Evolutionary conservation across 2,113 vertebrate species (phyloP).

Genomic region (Catharus bicknelli): DNA sequence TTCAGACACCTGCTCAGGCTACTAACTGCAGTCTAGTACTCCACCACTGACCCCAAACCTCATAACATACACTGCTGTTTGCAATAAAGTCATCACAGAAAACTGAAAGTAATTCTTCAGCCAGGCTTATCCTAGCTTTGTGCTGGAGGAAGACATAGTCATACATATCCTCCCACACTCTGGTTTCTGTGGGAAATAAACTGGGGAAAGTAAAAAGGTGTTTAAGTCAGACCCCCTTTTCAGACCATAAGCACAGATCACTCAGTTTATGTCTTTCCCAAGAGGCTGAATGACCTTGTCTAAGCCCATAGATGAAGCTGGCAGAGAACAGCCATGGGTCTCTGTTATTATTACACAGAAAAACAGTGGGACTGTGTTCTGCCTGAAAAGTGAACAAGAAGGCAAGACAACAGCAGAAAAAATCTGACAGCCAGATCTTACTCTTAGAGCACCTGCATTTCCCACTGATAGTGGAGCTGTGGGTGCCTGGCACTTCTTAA

Average conservation of each 20-base stretch:
- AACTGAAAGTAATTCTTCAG: background rate
- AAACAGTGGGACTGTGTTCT: background rate
- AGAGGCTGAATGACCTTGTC: background rate
- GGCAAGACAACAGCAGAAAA: background rate
- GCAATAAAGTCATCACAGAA: background rate
- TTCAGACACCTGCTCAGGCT: background rate
- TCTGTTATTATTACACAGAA: background rate
- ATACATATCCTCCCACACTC: background rate
- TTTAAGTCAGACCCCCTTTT: background rate
- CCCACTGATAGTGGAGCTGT: background rate
- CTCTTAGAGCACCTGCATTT: constrained; percentile 46
- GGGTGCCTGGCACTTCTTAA: constrained; percentile 35
- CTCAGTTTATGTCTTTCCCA: background rate
- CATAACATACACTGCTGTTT: background rate
- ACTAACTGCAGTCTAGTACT: background rate
- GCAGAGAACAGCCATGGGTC: background rate
- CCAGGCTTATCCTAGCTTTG: background rate
- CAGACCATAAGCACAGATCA: background rate
- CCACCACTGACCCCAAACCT: background rate
- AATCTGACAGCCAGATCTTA: background rate
- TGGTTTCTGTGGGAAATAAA: background rate
- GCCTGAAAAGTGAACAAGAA: background rate
- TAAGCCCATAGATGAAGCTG: background rate
- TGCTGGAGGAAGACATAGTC: background rate
- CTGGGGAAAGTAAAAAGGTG: background rate